Percentiles rank a stretch among this genome's conserved stretches.
phyloP scores from a whole-genome alignment of 2,113 vertebrate species.

The Motacilla alba region DNA sequence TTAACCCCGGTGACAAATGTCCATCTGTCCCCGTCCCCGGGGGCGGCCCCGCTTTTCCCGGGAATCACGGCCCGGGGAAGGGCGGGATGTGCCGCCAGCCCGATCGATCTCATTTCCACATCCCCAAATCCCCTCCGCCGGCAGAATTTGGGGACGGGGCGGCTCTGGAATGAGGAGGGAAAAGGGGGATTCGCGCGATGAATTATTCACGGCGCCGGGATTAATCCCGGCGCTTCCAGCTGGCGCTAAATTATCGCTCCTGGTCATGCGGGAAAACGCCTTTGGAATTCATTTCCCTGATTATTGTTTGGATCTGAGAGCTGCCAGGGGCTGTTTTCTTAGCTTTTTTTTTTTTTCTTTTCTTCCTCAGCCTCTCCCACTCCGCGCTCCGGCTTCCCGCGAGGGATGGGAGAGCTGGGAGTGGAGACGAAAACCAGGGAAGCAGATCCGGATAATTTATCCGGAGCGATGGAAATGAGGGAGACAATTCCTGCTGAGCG shows the following conservation, averaged over 20 bases:
- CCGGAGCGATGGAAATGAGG: neutral
- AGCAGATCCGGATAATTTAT: neutral
- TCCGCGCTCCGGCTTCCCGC: neutral
- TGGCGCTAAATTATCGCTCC: constrained; percentile 88
- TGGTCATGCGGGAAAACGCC: constrained; percentile 87
- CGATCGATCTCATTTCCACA: neutral
- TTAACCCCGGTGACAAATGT: neutral
- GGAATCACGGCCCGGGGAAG: neutral
- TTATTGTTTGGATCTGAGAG: constrained; percentile 81
- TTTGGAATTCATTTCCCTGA: constrained; percentile 86
- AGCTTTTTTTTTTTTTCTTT: too few relatives aligned
- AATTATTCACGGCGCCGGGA: constrained; percentile 89
- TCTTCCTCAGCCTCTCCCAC: neutral
- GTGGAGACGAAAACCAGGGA: constrained; percentile 46
- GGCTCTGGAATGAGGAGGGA: constrained; percentile 49
- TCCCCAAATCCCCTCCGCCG: neutral
- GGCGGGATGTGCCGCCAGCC: fast-evolving
- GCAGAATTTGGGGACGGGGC: neutral
- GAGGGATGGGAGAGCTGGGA: constrained; percentile 35
- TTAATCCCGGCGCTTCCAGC: constrained; percentile 88
- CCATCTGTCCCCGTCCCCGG: neutral
- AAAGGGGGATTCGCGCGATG: constrained; percentile 68
- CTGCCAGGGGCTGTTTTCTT: neutral
- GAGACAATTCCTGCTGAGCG: neutral
- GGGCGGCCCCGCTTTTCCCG: neutral